Conservation (phyloP, 2,888 invertebrate species). For the Eudasyphora cyanicolor region DNA sequence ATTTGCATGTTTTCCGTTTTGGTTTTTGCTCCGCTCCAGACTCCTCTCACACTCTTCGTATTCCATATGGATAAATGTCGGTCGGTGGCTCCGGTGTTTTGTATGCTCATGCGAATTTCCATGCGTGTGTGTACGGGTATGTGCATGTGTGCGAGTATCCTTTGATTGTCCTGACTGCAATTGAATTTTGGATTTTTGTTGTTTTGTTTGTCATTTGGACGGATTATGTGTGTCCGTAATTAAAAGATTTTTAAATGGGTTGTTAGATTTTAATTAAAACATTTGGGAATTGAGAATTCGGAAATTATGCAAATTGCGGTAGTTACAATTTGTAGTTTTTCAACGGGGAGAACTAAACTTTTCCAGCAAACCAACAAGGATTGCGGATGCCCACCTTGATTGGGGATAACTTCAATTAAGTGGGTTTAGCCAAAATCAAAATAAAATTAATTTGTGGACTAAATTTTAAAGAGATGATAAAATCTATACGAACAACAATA, state of each 20-base stretch:
- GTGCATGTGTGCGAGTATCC: neutral
- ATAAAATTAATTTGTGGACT: too few relatives aligned
- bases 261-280: constrained; percentile 52
- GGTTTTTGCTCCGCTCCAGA: constrained; percentile 20
- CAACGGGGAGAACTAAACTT: neutral
- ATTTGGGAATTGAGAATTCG: constrained; percentile 32
- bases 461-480: too few relatives aligned
- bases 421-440: too few relatives aligned
- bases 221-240: constrained; percentile 40
- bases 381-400: too few relatives aligned
- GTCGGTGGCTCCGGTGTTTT: neutral
- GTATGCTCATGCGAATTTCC: constrained; percentile 1
- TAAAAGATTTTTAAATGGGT: constrained; percentile 45
- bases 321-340: constrained; percentile 46
- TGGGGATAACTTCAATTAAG: neutral
- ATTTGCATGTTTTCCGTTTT: constrained; percentile 44
- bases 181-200: too few relatives aligned
- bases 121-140: neutral
- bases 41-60: too few relatives aligned
- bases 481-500: too few relatives aligned
- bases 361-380: neutral
- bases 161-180: neutral
- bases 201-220: neutral
- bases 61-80: neutral
- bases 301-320: constrained; percentile 49